phyloP scores from a whole-genome alignment of 2,888 invertebrate species.

The Creontiades dilutus region DNA sequence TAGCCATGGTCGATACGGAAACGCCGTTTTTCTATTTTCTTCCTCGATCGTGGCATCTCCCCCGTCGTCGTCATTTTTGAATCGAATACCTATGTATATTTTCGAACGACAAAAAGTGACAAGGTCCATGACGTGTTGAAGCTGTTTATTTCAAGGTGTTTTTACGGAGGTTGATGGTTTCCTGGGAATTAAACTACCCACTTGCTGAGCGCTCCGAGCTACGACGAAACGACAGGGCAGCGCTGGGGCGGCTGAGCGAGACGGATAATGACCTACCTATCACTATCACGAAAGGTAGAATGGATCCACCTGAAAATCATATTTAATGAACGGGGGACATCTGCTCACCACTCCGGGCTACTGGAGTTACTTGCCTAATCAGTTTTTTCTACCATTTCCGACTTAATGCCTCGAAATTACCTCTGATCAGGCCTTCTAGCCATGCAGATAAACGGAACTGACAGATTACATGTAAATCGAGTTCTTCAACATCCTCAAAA shows the following conservation, averaged over 20 bases:
- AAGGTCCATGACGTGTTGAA: conserved; percentile 35
- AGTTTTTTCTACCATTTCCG: conserved; percentile 51
- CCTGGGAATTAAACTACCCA: conserved; percentile 32
- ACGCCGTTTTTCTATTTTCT: too few relatives aligned
- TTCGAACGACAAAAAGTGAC: background rate
- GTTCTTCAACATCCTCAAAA: background rate
- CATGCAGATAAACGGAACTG: conserved; percentile 30
- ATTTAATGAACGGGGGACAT: conserved; percentile 60
- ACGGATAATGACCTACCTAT: conserved; percentile 19
- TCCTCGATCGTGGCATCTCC: too few relatives aligned
- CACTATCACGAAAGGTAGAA: conserved; percentile 48
- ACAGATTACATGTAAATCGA: conserved; percentile 46
- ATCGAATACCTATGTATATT: background rate
- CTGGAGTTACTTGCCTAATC: conserved; percentile 58
- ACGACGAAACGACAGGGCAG: conserved; percentile 27
- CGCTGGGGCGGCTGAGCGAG: background rate
- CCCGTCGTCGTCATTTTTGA: too few relatives aligned
- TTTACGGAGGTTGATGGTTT: conserved; percentile 17
- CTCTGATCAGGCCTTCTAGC: background rate
- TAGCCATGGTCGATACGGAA: too few relatives aligned
- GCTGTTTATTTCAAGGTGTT: conserved; percentile 11
- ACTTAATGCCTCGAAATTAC: conserved; percentile 12
- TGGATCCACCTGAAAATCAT: conserved; percentile 52
- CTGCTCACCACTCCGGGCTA: conserved; percentile 43
- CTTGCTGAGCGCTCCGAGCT: conserved; percentile 22